phyloP scores from a whole-genome alignment of 2,888 invertebrate genomes.

The Noctuana brunneofusca region DNA sequence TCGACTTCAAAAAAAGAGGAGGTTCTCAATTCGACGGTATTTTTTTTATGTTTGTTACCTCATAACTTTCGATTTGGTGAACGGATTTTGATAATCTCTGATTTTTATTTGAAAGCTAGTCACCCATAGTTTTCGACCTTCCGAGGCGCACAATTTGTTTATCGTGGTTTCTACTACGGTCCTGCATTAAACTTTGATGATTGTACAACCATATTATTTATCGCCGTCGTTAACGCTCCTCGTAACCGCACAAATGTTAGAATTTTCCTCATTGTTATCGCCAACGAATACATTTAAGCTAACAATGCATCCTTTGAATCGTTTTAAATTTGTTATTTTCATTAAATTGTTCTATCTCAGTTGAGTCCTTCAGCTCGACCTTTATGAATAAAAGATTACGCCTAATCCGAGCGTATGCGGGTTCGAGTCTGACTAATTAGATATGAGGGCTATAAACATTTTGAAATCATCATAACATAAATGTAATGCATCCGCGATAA shows the following conservation, averaged over 20 bases:
- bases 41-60: not conserved
- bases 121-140: conserved; percentile 14
- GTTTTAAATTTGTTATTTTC: conserved; percentile 15
- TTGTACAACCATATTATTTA: conserved; percentile 4
- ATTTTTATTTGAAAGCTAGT: too few species aligned
- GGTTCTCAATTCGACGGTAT: too few species aligned
- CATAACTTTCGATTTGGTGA: too few species aligned
- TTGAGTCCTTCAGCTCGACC: conserved; percentile 26
- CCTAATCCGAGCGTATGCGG: conserved; percentile 26
- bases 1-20: too few species aligned
- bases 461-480: conserved; percentile 29
- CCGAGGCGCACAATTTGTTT: not conserved
- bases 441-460: conserved; percentile 18
- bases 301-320: conserved; percentile 8
- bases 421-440: conserved; percentile 26
- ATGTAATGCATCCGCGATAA: conserved; percentile 34
- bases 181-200: conserved; percentile 5
- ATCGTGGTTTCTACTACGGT: conserved; percentile 1
- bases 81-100: too few species aligned
- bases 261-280: conserved; percentile 28
- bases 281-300: not conserved
- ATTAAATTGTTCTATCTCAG: conserved; percentile 14
- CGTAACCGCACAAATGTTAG: conserved; percentile 12
- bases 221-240: conserved; percentile 10
- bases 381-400: conserved; percentile 28